Evolutionary conservation across 2,888 invertebrate genomes (phyloP), one percentile per base, ranked within the genome.

Genomic region (Apotomis capreana): DNA sequence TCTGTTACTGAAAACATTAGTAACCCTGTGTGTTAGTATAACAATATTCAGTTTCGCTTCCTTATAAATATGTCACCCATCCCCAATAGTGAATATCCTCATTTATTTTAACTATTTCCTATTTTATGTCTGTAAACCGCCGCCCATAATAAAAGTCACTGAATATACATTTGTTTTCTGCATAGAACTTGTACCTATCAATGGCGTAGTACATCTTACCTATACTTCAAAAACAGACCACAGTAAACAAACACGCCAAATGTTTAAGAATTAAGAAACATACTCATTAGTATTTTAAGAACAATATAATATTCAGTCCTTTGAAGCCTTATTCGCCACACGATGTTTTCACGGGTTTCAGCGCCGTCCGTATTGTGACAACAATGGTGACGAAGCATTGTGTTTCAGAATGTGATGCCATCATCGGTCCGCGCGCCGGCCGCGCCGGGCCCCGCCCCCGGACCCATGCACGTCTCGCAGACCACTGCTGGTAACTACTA

Each of bases 391-490:
- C 46, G 58, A 68, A 58, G 63, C 59, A 68, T 72, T 72, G 68
- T 71, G 65, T 67, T 68, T 51, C 86, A 91, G 88, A 88, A 88
- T 86, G 84, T 92, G 86, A 93, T 93, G 93, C 91, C 93, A 77
- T 91, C 93, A 71, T 92, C 92, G 79, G 91, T 89, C 79, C 89
- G 92, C 76, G 87, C 91, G 79, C 87, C 90, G 61, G 89, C 90
- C 69, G 68, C 84, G 40, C 40, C 40, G 65, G 87, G 85, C 73
- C 85, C 86, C 76, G 82, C 86, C 64, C 81, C 89, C 65, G 71
- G 86, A 70, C 81, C 86, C 74, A 92, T 92, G 92, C 92, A 92
- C 85, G 89, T 88, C 62, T 92, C 92, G 74, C 92, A 92, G 81
- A 91, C 89, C 46, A 81, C 89, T 52, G 81, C 90, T 70, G 91